These are phyloP conservation scores for Pagrus major DNA, from an alignment of 2,113 vertebrate genomes.

Conservation along the genomic window DNA sequence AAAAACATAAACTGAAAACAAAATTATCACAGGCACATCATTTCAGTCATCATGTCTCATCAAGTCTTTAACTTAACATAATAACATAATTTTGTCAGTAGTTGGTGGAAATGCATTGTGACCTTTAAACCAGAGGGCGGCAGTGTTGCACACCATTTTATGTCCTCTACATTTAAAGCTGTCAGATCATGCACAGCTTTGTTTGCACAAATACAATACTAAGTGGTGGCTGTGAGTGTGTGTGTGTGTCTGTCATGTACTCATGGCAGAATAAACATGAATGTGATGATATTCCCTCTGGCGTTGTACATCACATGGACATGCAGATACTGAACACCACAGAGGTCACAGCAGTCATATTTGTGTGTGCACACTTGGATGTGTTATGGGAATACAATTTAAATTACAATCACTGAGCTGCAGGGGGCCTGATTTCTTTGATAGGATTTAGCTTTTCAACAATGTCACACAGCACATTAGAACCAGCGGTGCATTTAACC, in stretches of 20 bases:
- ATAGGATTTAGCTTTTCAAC: constrained; percentile 39
- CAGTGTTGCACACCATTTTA: constrained; percentile 55
- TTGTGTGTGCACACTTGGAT: neutral
- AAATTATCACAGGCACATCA: too few relatives aligned
- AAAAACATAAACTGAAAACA: too few relatives aligned
- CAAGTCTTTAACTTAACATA: too few relatives aligned
- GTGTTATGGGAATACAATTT: constrained; percentile 29
- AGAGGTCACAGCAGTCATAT: constrained; percentile 13
- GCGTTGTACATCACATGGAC: neutral
- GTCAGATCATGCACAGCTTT: neutral
- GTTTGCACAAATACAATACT: neutral
- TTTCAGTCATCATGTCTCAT: too few relatives aligned
- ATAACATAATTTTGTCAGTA: neutral
- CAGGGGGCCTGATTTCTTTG: constrained; percentile 29
- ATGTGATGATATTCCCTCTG: constrained; percentile 1
- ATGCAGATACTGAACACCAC: neutral
- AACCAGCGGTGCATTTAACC: constrained; percentile 11
- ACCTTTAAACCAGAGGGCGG: constrained; percentile 43
- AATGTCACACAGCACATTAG: constrained; percentile 59
- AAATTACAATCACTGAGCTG: constrained; percentile 30
- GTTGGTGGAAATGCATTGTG: neutral
- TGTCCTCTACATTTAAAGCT: neutral
- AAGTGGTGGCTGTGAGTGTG: neutral
- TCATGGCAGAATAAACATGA: constrained; percentile 4
- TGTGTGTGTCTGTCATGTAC: neutral